Evolutionary conservation across 2,888 invertebrate genomes (phyloP), one percentile per base, ranked within the genome.

Genomic region (Phoenoteleia sp.): DNA sequence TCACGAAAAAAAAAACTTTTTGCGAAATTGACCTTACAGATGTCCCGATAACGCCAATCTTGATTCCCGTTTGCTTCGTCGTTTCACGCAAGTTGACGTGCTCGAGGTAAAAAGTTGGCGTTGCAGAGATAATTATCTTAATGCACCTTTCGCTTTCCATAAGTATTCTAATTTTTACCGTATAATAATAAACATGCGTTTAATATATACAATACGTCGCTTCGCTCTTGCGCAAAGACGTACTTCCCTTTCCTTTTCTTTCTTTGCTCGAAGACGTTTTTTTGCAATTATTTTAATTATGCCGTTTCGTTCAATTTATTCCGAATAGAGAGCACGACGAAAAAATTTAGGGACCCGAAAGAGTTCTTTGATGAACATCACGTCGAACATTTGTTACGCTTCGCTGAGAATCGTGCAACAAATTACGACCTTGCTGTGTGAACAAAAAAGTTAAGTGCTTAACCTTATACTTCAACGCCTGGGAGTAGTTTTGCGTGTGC

Each of bases 41-140:
- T 21, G 19, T 39, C 27, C 49, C 54, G 75, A 75, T 64, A 76
- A 45, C 23, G 36, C 3, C 54, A 56, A 77, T 77, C 77, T 69
- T 77, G 47, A 67, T 60, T 56, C n/a, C 27, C 29, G 29, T n/a
- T 27, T 0, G 27, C 75, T 15, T n/a, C 47, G 45, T 47, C 27
- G 71, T 64, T 80, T 62, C 79, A 80, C 71, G 79, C 71, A 15
- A 80, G 52, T 45, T 80, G 79, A 71, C 79, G 79, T 72, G 79
- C 64, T 45, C 49, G 5, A 6, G 45, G 27, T 69, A 52, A 71
- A 76, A 67, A 67, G 58, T 47, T 36, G 60, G 42, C 36, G 69
- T 39, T 56, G 42, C 23, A 15, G 4, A 47, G 79, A 71, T 71
- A 56, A 80, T 71, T 52, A 80, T 80, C 79, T 58, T 64, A 62